Conservation (phyloP, 2,113 vertebrate genomes). For the Choloepus hoffmanni region DNA sequence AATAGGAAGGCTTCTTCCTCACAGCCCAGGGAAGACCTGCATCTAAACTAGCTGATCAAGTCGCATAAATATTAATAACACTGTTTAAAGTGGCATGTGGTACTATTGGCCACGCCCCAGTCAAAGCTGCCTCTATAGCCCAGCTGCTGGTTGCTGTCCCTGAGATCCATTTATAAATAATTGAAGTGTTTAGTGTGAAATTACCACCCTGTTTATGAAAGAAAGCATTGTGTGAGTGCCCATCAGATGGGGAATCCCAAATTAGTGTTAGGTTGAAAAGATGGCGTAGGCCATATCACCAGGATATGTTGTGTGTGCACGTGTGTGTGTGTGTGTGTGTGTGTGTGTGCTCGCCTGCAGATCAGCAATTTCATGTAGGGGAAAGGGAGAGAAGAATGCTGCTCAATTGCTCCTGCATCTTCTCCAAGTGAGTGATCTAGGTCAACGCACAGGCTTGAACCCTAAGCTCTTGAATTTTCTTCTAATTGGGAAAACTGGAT, state of each 20-base stretch:
- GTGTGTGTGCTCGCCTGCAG: background rate
- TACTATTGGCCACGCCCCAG: constrained; percentile 77
- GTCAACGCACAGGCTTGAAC: constrained; percentile 30
- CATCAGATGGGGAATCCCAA: constrained; percentile 80
- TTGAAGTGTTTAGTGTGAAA: constrained; percentile 81
- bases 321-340: background rate
- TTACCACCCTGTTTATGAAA: constrained; percentile 75
- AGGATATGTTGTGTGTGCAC: no score
- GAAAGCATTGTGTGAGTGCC: constrained; percentile 71
- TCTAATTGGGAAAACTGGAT: constrained; percentile 24
- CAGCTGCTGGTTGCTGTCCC: constrained; percentile 80
- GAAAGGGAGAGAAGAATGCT: background rate
- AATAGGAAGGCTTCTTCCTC: constrained; percentile 45
- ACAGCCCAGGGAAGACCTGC: constrained; percentile 56
- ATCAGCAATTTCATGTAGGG: background rate
- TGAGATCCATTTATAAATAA: constrained; percentile 85
- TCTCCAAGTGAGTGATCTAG: background rate
- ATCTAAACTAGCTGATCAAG: constrained; percentile 80
- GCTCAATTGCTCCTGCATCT: constrained; percentile 8
- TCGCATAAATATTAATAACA: constrained; percentile 85
- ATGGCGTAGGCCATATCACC: background rate
- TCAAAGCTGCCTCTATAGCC: constrained; percentile 80
- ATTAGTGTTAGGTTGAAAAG: constrained; percentile 55
- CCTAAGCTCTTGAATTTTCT: background rate
- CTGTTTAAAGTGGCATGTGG: constrained; percentile 78